Percentiles rank a stretch among this genome's conserved stretches.
These are phyloP conservation scores for Poecilus cupreus DNA, from an alignment of 2,888 invertebrate genomes.

Conservation along the genomic window DNA sequence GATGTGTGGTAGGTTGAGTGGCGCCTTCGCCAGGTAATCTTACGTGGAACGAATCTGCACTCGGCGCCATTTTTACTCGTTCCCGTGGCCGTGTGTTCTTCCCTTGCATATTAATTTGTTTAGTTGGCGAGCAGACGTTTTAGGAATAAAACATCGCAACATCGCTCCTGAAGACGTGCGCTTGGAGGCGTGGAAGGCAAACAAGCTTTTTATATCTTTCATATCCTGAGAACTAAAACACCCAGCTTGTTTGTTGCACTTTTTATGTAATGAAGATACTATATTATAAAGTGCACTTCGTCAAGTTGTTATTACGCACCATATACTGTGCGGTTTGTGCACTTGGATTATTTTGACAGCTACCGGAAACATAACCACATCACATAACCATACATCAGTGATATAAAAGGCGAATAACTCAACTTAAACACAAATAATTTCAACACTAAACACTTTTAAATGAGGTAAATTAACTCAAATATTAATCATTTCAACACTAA, in stretches of 20 bases:
- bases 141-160: conserved; percentile 11
- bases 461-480: too few species aligned
- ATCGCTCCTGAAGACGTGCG: conserved; percentile 26
- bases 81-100: conserved; percentile 3
- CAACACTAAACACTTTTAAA: too few species aligned
- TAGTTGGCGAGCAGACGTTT: conserved; percentile 31
- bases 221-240: background rate
- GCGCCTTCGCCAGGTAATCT: conserved; percentile 47
- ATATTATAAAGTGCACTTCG: background rate
- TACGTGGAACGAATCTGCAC: conserved; percentile 47
- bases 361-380: too few species aligned
- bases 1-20: conserved; percentile 24
- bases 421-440: too few species aligned
- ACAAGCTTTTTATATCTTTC: background rate
- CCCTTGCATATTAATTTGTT: conserved; percentile 49
- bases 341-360: too few species aligned
- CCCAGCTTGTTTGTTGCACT: background rate
- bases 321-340: too few species aligned
- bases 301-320: too few species aligned
- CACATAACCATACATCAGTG: too few species aligned
- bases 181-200: conserved; percentile 33
- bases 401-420: too few species aligned
- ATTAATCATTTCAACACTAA: too few species aligned
- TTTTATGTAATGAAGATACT: background rate
- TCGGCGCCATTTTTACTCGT: conserved; percentile 19